Evolutionary conservation across 35 echinoderm and acorn worm species (phyloP).

Genomic region (Ptychodera flava): DNA sequence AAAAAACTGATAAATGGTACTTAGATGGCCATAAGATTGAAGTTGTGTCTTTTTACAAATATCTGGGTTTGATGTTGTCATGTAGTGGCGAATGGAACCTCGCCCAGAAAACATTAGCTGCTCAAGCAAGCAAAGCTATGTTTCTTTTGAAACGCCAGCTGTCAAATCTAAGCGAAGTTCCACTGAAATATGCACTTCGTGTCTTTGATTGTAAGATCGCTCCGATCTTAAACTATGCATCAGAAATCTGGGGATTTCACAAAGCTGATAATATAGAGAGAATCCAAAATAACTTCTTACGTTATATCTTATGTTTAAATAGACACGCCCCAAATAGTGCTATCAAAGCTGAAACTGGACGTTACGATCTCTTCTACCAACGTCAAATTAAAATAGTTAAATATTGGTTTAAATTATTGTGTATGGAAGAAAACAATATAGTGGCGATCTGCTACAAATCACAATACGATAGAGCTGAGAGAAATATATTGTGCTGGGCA

Average conservation of each 20-base stretch:
- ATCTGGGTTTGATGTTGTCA: constrained; percentile 2
- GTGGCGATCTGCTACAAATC: not conserved
- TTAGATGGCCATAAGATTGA: constrained; percentile 4
- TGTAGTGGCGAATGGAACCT: constrained; percentile 3
- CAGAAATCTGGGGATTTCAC: not conserved
- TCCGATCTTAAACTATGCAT: not conserved
- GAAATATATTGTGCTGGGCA: not conserved
- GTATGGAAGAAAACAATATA: not conserved
- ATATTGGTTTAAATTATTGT: constrained; percentile 9
- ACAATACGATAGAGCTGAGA: not conserved
- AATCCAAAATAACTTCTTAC: not conserved
- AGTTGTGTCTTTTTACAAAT: constrained; percentile 7
- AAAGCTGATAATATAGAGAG: not conserved
- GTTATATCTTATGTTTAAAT: not conserved
- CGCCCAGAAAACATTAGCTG: constrained; percentile 5
- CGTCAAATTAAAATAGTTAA: constrained; percentile 3
- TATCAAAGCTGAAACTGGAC: not conserved
- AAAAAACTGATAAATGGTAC: constrained; percentile 15
- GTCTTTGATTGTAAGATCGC: constrained; percentile 9
- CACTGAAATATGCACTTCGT: not conserved
- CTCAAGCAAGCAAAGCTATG: constrained; percentile 5
- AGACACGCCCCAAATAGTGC: constrained; percentile 4
- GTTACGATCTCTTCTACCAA: too few species aligned
- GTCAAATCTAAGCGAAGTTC: not conserved
- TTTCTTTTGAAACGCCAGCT: not conserved